Conservation (phyloP, 92 coral and sea anemone species). For the Diadumene lineata region DNA sequence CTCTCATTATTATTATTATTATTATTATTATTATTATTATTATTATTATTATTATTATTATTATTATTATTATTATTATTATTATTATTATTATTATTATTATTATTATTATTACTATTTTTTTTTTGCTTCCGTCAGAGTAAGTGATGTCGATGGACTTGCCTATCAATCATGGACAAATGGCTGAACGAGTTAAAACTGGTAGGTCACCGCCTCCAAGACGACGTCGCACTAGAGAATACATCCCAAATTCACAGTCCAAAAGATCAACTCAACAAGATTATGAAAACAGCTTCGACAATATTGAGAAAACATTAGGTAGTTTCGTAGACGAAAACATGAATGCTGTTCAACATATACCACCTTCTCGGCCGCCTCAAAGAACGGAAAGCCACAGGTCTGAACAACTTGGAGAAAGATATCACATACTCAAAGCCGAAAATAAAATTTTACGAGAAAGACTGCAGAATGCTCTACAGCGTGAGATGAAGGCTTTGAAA, state of each 20-base stretch:
- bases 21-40: no score
- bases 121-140: neutral
- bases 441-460: slow-evolving; percentile 95
- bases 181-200: slow-evolving; percentile 65
- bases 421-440: slow-evolving; percentile 87
- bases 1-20: no score
- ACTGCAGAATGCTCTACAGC: slow-evolving; percentile 90
- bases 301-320: slow-evolving; percentile 25
- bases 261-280: slow-evolving; percentile 30
- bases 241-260: slow-evolving; percentile 64
- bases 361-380: slow-evolving; percentile 16
- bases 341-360: slow-evolving; percentile 35
- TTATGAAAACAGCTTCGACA: slow-evolving; percentile 21
- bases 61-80: no score
- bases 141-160: slow-evolving; percentile 4
- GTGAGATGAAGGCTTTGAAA: slow-evolving; percentile 97
- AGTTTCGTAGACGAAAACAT: slow-evolving; percentile 63
- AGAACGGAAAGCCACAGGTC: slow-evolving; percentile 18
- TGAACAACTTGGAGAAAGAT: slow-evolving; percentile 68
- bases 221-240: slow-evolving; percentile 75
- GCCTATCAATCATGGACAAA: slow-evolving; percentile 15
- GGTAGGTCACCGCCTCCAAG: slow-evolving; percentile 75
- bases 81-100: no score
- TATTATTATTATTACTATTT: neutral
- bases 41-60: no score